Evolutionary conservation across 2,113 vertebrate genomes (phyloP).

Genomic region (Phylloscopus trochilus): DNA sequence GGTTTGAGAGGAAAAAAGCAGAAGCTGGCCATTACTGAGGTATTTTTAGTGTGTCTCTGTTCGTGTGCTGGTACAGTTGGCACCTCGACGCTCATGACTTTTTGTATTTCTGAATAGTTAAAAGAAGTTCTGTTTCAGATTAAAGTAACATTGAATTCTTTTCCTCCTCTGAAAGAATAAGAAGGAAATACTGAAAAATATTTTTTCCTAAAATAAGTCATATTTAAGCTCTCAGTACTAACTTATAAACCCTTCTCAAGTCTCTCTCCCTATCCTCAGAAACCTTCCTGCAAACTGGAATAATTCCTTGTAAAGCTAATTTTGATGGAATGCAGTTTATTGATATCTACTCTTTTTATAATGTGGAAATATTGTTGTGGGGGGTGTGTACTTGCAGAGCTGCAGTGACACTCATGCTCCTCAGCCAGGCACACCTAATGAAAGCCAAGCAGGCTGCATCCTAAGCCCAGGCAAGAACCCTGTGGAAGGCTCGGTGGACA

Average conservation of each 20-base stretch:
- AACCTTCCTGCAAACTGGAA: not conserved
- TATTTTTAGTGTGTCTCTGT: conserved; percentile 25
- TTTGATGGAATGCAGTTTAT: not conserved
- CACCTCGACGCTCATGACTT: not conserved
- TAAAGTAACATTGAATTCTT: not conserved
- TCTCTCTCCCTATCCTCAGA: not conserved
- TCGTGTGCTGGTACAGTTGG: not conserved
- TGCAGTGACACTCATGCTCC: not conserved
- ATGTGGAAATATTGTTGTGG: not conserved
- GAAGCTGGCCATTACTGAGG: conserved; percentile 18
- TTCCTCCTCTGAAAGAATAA: not conserved
- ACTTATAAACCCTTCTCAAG: not conserved
- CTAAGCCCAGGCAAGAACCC: not conserved
- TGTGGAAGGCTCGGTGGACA: not conserved
- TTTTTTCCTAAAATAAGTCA: not conserved
- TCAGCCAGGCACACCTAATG: not conserved
- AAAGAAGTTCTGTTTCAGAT: not conserved
- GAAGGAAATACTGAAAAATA: not conserved
- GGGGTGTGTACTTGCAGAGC: not conserved
- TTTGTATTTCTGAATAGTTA: not conserved
- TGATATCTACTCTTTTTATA: not conserved
- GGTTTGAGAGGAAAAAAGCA: conserved; percentile 7
- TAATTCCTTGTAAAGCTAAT: not conserved
- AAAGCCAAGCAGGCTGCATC: not conserved
- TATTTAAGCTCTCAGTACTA: not conserved